Base-by-base conservation (phyloP, 1,140 invertebrate genomes). In the Parapsyche elsis region DNA sequence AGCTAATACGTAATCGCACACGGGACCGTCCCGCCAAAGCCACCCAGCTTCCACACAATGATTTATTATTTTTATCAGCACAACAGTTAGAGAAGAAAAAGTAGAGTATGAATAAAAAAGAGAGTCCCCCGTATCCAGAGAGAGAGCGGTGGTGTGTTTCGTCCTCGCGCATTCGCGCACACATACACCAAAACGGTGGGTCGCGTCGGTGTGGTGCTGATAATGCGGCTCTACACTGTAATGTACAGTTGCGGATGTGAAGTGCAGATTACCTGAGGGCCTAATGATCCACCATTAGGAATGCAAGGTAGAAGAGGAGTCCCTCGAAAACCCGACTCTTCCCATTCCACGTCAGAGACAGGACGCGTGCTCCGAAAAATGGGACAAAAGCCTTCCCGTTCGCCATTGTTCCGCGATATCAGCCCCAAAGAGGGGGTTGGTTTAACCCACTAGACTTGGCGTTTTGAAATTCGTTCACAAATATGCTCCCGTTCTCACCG, bases 41-140 rank as follows among this genome's bases (percentile, higher is more conserved):
- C 59, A 78, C 77, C 64, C 38, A 70, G 64, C 77, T 70, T 71
- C 67, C 77, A 78, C 80, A 80, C 82, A 81, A 81, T 83, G 82
- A 83, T 83, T 83, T 83, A 83, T 83, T 83, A 81, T 83, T 83
- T 81, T 83, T 83, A 83, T 83, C 82, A 78, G 80, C 26, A 59
- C 64, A 78, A 81, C 82, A 81, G 75, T 81, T 78, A 74, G 44
- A 83, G 70, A 81, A 83, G 78, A 81, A 83, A 83, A 83, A 81
- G 82, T 83, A 80, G 30, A 38, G 80, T 78, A 80, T 81, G 80
- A 83, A 83, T 81, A 80, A 81, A 83, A 83, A 73, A 75, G 30
- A 78, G 70, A 71, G 53, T 76, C 71, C 46, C 77, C 71, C 61
- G 19, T 23, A 24, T 73, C 80, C 57, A 53, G 10, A 23, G 57